Evolutionary conservation across 2,797 vertebrate genomes (phyloP).

Genomic region (Masticophis lateralis): DNA sequence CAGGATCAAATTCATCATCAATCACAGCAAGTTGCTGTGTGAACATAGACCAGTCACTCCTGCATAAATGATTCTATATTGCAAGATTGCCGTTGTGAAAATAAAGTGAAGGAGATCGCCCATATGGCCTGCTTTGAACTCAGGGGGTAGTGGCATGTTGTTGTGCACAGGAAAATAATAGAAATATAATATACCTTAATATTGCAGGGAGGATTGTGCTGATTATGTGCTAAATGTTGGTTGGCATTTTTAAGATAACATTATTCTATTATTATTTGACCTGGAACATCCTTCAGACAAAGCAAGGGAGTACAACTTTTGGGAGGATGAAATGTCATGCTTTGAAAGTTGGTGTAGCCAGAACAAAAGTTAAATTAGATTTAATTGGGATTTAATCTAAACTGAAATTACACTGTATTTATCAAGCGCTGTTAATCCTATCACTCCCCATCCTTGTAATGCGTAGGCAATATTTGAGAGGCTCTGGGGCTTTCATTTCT

Average conservation of each 20-base stretch:
- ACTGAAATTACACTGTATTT: neutral
- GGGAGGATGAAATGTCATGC: neutral
- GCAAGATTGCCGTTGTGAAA: neutral
- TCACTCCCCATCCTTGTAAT: neutral
- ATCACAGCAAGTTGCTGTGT: neutral
- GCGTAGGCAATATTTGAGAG: neutral
- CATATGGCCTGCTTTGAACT: neutral
- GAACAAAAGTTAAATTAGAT: neutral
- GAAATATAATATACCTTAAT: neutral
- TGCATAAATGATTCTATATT: neutral
- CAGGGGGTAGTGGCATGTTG: neutral
- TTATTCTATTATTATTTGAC: too few species aligned
- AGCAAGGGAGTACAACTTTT: neutral
- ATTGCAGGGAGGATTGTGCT: neutral
- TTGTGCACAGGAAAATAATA: neutral
- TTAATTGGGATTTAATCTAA: neutral
- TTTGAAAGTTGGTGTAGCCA: neutral
- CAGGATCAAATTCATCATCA: neutral
- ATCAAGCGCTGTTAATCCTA: neutral
- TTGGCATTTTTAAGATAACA: neutral
- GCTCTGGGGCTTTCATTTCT: neutral
- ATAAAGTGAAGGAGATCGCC: neutral
- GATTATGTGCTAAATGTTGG: neutral
- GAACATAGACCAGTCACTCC: neutral
- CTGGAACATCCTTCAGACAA: neutral